A percentile compares a stretch with the other conserved stretches of the same genome.
These are phyloP conservation scores for Psammodynastes pulverulentus DNA, from an alignment of 2,113 vertebrate species.

Conservation along the genomic window DNA sequence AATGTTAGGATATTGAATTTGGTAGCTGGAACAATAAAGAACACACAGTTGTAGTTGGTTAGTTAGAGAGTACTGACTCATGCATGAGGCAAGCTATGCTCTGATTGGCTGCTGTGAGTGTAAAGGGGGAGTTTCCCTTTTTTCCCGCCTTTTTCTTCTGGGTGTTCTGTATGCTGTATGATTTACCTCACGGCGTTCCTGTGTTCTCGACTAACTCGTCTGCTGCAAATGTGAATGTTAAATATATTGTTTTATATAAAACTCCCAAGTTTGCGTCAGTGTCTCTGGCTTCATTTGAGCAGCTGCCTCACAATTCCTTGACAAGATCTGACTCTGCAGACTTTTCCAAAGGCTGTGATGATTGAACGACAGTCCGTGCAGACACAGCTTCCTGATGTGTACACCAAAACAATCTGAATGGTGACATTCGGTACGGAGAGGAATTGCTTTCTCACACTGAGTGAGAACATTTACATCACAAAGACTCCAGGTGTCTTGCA, in stretches of 20 bases:
- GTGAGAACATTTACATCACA: constrained; percentile 31
- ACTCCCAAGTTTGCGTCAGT: not conserved
- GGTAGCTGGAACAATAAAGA: not conserved
- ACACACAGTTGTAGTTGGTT: not conserved
- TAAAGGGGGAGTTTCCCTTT: not conserved
- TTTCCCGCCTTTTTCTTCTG: not conserved
- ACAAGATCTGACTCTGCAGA: not conserved
- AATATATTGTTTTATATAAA: not conserved
- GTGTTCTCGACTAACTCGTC: not conserved
- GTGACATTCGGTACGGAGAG: constrained; percentile 9
- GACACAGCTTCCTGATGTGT: constrained; percentile 31
- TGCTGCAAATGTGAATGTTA: not conserved
- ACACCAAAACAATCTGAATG: constrained; percentile 4
- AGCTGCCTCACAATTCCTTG: not conserved
- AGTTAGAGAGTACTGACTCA: not conserved
- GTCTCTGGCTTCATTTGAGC: not conserved
- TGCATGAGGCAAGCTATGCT: not conserved
- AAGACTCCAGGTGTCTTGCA: constrained; percentile 1
- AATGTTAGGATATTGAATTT: not conserved
- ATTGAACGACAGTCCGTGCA: constrained; percentile 36
- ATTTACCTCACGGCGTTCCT: not conserved
- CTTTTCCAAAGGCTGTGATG: constrained; percentile 17
- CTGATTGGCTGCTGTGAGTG: not conserved
- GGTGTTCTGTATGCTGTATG: not conserved
- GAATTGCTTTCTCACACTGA: constrained; percentile 24